phyloP scores from a whole-genome alignment of 1,140 invertebrate species.

The Brachionus rubens region DNA sequence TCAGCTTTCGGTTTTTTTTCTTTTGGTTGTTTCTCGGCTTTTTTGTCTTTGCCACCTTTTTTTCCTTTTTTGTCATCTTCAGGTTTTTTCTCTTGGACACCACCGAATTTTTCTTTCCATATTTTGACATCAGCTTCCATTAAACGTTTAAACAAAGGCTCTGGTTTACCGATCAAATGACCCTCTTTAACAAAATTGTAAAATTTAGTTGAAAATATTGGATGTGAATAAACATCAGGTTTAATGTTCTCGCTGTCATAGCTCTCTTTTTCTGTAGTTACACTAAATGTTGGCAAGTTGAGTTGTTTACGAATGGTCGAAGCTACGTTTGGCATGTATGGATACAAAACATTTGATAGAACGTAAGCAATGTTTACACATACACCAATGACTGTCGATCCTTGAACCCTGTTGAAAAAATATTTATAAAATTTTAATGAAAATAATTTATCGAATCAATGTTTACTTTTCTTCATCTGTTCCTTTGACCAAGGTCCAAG shows the following conservation, averaged over 20 bases:
- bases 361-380: constrained; percentile 21
- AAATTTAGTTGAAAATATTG: constrained; percentile 3
- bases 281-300: constrained; percentile 24
- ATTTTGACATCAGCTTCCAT: constrained; percentile 38
- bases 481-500: constrained; percentile 70
- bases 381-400: constrained; percentile 2
- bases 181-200: constrained; percentile 15
- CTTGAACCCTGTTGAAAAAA: not conserved
- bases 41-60: constrained; percentile 24
- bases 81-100: constrained; percentile 38
- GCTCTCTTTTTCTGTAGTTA: constrained; percentile 17
- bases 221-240: constrained; percentile 6
- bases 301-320: constrained; percentile 34
- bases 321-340: constrained; percentile 38
- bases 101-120: constrained; percentile 40
- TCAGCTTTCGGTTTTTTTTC: not conserved
- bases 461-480: constrained; percentile 35
- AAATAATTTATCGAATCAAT: constrained; percentile 3
- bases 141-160: constrained; percentile 41
- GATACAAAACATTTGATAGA: constrained; percentile 8
- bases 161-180: constrained; percentile 16
- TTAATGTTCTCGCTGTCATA: constrained; percentile 36
- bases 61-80: constrained; percentile 31
- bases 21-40: not conserved
- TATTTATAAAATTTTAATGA: not conserved